Percentiles rank a stretch among this genome's conserved stretches.
These are phyloP conservation scores for Sclerurus mexicanus DNA, from an alignment of 2,113 vertebrate genomes.

Conservation along the genomic window DNA sequence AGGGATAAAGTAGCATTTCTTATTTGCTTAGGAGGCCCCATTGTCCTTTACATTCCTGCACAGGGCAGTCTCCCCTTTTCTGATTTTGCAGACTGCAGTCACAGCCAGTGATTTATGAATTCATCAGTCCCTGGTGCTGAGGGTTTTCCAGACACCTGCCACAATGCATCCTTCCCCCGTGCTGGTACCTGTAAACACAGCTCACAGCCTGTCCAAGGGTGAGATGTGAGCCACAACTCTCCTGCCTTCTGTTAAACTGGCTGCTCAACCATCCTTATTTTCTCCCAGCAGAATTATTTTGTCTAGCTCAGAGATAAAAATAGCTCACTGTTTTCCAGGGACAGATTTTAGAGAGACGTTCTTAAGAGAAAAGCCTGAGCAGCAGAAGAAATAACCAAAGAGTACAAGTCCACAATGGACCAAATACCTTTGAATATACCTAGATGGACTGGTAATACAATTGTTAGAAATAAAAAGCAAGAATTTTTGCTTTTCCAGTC, in stretches of 20 bases:
- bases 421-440: background rate
- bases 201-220: background rate
- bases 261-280: background rate
- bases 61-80: background rate
- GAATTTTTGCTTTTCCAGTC: background rate
- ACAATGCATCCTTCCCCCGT: background rate
- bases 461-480: background rate
- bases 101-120: background rate
- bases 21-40: background rate
- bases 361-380: background rate
- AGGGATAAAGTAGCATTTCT: background rate
- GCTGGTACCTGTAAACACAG: background rate
- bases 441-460: background rate
- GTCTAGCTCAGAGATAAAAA: background rate
- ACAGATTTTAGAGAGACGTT: background rate
- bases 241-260: background rate
- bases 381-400: background rate
- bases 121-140: background rate
- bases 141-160: background rate
- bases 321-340: background rate
- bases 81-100: background rate
- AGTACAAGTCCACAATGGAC: background rate
- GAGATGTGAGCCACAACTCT: background rate
- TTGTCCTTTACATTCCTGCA: background rate
- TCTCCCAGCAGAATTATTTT: background rate